Evolutionary conservation across 1,140 invertebrate genomes (phyloP).

Genomic region (Forficula auricularia): DNA sequence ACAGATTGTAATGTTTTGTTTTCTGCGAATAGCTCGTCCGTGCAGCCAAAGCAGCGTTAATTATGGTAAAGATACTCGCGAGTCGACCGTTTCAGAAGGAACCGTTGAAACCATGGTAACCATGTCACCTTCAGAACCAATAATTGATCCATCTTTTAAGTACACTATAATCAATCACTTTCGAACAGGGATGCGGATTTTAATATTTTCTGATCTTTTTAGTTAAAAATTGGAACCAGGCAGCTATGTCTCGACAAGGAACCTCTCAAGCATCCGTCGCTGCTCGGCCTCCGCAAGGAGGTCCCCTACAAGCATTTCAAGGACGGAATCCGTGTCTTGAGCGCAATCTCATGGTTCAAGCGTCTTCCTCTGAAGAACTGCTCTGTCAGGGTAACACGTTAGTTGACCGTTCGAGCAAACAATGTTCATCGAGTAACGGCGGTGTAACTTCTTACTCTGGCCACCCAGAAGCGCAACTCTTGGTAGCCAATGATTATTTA

Average conservation of each 20-base stretch:
- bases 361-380: constrained; percentile 38
- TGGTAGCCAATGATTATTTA: constrained; percentile 30
- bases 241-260: constrained; percentile 9
- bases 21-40: background rate
- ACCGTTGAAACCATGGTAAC: constrained; percentile 29
- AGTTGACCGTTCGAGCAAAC: constrained; percentile 48
- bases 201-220: background rate
- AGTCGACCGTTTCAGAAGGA: constrained; percentile 23
- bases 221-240: no score
- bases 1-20: no score
- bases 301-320: constrained; percentile 57
- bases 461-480: constrained; percentile 19
- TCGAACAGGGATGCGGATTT: background rate
- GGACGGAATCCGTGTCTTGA: constrained; percentile 79
- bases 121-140: constrained; percentile 24
- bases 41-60: constrained; percentile 8
- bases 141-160: constrained; percentile 11
- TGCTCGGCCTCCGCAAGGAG: no score
- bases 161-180: background rate
- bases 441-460: background rate
- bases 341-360: constrained; percentile 51
- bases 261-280: no score
- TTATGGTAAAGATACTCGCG: constrained; percentile 12
- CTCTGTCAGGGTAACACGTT: constrained; percentile 39
- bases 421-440: background rate